Percentiles rank a stretch among this genome's conserved stretches.
Conservation (phyloP, 2,797 vertebrate genomes). For the Buphagus erythrorhynchus region DNA sequence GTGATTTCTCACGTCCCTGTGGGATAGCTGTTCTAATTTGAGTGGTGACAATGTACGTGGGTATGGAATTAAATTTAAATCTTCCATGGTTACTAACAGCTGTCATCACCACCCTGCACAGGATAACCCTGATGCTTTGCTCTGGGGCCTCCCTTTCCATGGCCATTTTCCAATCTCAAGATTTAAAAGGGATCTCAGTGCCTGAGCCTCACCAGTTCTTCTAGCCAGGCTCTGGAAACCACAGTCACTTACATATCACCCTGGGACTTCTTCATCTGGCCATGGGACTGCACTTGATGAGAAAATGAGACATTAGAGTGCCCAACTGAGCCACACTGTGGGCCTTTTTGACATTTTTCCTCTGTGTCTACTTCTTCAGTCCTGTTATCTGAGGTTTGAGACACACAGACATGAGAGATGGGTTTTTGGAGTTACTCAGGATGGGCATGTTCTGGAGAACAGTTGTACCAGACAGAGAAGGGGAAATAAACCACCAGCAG, state of each 20-base stretch:
- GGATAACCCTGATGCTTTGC: neutral
- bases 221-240: neutral
- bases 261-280: neutral
- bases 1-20: neutral
- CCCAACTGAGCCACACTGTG: accelerated
- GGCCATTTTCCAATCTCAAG: neutral
- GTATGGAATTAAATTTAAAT: conserved; percentile 28
- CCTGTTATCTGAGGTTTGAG: neutral
- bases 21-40: conserved; percentile 37
- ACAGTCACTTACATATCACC: neutral
- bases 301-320: neutral
- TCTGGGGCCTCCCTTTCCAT: neutral
- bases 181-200: neutral
- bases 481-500: neutral
- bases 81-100: neutral
- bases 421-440: neutral
- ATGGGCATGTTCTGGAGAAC: neutral
- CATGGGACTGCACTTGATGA: neutral
- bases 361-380: neutral
- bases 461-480: neutral
- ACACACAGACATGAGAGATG: neutral
- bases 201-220: neutral
- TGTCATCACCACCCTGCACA: neutral
- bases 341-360: neutral
- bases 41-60: conserved; percentile 40